phyloP scores from a whole-genome alignment of 2,113 vertebrate species.

The Sturnus vulgaris region DNA sequence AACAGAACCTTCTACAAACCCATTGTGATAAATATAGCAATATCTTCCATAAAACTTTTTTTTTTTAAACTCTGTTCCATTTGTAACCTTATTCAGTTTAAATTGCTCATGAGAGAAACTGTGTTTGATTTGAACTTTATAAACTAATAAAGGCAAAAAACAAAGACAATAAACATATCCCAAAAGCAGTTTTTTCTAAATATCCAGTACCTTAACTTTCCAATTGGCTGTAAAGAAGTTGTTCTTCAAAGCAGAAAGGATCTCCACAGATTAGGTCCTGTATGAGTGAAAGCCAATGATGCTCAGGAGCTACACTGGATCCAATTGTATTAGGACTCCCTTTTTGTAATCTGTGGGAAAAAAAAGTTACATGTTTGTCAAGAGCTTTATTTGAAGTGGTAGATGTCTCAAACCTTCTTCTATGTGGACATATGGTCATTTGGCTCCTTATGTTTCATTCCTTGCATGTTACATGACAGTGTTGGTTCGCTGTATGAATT shows the following conservation, averaged over 20 bases:
- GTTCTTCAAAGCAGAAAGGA: not conserved
- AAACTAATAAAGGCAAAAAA: not conserved
- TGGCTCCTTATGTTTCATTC: not conserved
- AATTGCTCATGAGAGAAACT: not conserved
- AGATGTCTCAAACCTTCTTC: not conserved
- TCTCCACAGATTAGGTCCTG: conserved; percentile 21
- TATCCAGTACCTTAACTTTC: conserved; percentile 47
- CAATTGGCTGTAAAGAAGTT: not conserved
- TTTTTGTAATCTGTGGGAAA: not conserved
- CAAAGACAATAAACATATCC: not conserved
- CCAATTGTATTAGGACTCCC: not conserved
- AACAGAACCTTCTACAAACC: not conserved
- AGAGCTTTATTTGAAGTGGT: not conserved
- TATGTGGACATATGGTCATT: not conserved
- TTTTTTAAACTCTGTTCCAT: not conserved
- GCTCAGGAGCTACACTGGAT: not conserved
- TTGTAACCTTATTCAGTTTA: not conserved
- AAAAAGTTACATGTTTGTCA: not conserved
- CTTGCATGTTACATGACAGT: not conserved
- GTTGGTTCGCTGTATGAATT: not conserved
- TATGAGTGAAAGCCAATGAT: not conserved
- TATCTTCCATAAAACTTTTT: not conserved
- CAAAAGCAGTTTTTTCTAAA: not conserved
- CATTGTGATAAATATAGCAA: not conserved
- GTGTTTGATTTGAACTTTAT: not conserved